Evolutionary conservation across 2,888 invertebrate species (phyloP).

Genomic region (Epistrophe grossulariae): DNA sequence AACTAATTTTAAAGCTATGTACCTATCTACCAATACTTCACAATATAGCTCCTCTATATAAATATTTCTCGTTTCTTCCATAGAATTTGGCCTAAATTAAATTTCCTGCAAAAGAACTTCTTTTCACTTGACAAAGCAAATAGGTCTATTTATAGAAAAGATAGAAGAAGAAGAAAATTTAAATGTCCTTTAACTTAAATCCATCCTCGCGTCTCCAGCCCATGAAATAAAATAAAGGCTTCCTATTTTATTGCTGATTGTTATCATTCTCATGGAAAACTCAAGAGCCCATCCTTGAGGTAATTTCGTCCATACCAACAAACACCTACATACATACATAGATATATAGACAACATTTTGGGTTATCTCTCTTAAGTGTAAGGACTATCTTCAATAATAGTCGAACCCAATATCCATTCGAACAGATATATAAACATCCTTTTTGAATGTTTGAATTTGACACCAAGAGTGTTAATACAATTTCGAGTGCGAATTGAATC

Average conservation of each 20-base stretch:
- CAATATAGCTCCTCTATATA: neutral
- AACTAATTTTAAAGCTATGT: constrained; percentile 62
- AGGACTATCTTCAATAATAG: constrained; percentile 11
- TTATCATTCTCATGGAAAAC: constrained; percentile 58
- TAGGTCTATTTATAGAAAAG: neutral
- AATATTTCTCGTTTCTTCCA: neutral
- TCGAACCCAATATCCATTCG: constrained; percentile 45
- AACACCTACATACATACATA: neutral
- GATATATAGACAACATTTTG: constrained; percentile 10
- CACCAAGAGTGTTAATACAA: constrained; percentile 73
- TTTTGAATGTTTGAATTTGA: constrained; percentile 74
- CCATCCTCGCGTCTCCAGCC: neutral
- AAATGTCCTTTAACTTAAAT: constrained; percentile 23
- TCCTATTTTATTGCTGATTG: constrained; percentile 66
- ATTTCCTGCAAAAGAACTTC: constrained; percentile 31
- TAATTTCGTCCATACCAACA: constrained; percentile 34
- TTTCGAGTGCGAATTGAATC: constrained; percentile 71
- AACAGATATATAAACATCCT: constrained; percentile 45
- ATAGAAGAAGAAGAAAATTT: constrained; percentile 28
- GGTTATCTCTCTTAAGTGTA: constrained; percentile 6
- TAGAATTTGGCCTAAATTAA: constrained; percentile 46
- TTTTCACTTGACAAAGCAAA: constrained; percentile 34
- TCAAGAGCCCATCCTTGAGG: constrained; percentile 60
- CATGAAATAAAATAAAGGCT: constrained; percentile 6
- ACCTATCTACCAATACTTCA: neutral